Base-by-base conservation (phyloP, 2,888 invertebrate genomes). In the Chrysolina americana region DNA sequence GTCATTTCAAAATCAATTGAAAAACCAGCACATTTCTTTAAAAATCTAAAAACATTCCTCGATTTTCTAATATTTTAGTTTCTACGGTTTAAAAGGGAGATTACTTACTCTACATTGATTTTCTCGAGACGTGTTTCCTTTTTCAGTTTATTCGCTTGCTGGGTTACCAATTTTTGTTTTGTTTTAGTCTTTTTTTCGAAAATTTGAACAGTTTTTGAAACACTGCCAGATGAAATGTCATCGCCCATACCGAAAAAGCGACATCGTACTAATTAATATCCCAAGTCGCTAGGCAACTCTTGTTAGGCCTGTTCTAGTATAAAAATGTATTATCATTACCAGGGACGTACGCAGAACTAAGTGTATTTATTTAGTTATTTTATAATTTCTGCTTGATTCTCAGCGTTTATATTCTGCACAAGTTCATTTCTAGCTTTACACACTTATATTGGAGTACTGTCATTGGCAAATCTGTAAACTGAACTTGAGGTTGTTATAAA, bases 151-250 rank as follows among this genome's bases (percentile, higher is more conserved):
- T 41, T 70, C 13, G 53, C 66, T 50, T 56, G 15, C 13, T n/a
- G 65, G 21, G 11, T 15, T 19, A 53, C 63, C n/a, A 65, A 48
- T 47, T 71, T 65, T 63, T 41, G 36, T 66, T 74, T 63, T 6
- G 59, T 68, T 77, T 74, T 76, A 11, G 76, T 71, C 70, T 76
- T 80, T 72, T 80, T 74, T 70, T 83, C 81, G 44, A 83, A 77
- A 76, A 78, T 75, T 79, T 82, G 79, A 70, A 79, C 77, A 72
- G 82, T 80, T 78, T 81, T 82, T 65, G 81, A 78, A 17, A 83
- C 83, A 74, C 79, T 81, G 74, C 82, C 80, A 72, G 73, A 71
- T 63, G 78, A 75, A 64, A 75, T 59, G 70, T 78, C 75, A 73
- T 62, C 70, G 23, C 56, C 75, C 75, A 75, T 75, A 15, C 71